Evolutionary conservation across 2,888 invertebrate genomes (phyloP), one percentile per base, ranked within the genome.

Genomic region (Steinernema hermaphroditum): DNA sequence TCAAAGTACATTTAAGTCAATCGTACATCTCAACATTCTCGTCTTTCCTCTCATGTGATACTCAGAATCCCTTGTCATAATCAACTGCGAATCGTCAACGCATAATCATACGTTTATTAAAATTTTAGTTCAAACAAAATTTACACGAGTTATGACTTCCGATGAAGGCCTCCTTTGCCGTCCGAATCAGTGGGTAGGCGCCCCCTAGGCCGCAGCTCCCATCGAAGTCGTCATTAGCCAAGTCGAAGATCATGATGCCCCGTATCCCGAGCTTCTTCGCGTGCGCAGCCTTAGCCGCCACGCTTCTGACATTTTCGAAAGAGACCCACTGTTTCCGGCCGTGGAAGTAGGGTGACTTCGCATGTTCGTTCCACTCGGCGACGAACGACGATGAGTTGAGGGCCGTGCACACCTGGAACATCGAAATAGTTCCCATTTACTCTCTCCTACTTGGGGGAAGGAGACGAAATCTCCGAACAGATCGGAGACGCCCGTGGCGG

Each of bases 161-260:
- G 6, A 62, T 4, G 27, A 75, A 68, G 0, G 44, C 41, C n/a
- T 68, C 27, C 27, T 75, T 73, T 19, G 79, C 73, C 14, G 78
- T 71, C n/a, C 69, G 69, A 24, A 74, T 68, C 68, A 77, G 44
- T 19, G 77, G 77, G 43, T 44, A 77, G n/a, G 54, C 46, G 19
- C 69, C 72, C 24, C 57, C 62, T 2, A 62, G 29, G 34, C 43
- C 68, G 54, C 78, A 78, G 9, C 22, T 34, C 2, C 74, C 80
- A 8, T 37, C 50, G 27, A 73, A 75, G 62, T 78, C 78, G 71
- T 78, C 78, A 9, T 78, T 49, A 34, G 78, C 50, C n/a, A 78
- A 37, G 8, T 71, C 80, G 69, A 41, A 69, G 8, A 69, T 32
- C 50, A 68, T 57, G 16, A 72, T 46, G n/a, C 37, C 54, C 14